Base-by-base conservation (phyloP, 1,140 invertebrate genomes). In the Trissolcus basalis region DNA sequence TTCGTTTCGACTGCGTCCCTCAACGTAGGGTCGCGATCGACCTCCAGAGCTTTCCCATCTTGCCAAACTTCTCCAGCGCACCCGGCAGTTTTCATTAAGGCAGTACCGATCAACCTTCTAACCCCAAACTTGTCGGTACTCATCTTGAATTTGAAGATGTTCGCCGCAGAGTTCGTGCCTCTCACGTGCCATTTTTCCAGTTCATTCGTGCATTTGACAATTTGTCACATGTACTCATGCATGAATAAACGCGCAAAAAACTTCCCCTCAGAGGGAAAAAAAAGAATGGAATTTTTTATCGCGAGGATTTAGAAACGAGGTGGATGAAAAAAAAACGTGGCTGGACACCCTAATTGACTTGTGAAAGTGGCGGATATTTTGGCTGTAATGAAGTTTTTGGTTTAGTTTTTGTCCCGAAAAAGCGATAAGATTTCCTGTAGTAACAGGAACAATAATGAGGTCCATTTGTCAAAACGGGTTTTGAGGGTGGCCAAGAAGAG, bases 21-120 rank as follows among this genome's bases (percentile, higher is more conserved):
- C 60, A 44, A 73, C 68, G 59, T 58, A 77, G 75, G 63, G 63
- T 67, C 56, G 44, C 43, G 69, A 58, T 16, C 69, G 50, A 35
- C 60, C 49, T 73, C 53, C 12, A 67, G 50, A 27, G 19, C 19
- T 60, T 78, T 77, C 56, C 56, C 73, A 59, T 56, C 50, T 43
- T n/a, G 33, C 35, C 59, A 56, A 60, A 56, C 69, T 61, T 54
- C 63, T 58, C 63, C 55, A 53, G 68, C 81, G 67, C 79, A 65
- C 68, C 74, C 79, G 74, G 70, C 71, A 81, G 77, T 81, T 83
- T 81, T 81, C 82, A 83, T 83, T 80, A 81, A 75, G 56, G 63
- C 56, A 67, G 56, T 65, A 65, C 60, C 70, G 70, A 74, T 74
- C 70, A 74, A 67, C 56, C 71, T 56, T 35, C 63, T 61, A 68